Conservation (phyloP, 2,113 vertebrate species). For the Probosciger aterrimus region DNA sequence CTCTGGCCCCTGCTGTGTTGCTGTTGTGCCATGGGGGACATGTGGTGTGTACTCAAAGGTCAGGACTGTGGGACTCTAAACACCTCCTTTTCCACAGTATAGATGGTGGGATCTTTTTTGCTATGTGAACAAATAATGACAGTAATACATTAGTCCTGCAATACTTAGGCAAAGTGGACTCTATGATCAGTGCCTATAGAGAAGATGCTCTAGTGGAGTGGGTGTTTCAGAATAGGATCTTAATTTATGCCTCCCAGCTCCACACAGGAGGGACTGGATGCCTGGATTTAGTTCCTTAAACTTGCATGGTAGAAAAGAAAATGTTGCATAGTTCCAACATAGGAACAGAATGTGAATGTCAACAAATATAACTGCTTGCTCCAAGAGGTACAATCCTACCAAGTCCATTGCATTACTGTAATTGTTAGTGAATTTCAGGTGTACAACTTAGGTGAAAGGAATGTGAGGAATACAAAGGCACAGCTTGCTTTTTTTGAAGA, state of each 20-base stretch:
- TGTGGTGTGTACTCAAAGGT: neutral
- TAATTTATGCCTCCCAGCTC: neutral
- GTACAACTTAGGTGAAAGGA: neutral
- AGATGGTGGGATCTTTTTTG: neutral
- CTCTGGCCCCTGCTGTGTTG: neutral
- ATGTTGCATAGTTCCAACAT: neutral
- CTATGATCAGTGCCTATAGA: rapidly evolving
- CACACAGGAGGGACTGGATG: neutral
- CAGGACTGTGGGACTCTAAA: neutral
- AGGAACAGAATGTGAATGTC: neutral
- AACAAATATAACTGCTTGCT: neutral
- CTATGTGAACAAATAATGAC: neutral
- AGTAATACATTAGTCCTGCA: neutral
- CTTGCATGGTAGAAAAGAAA: neutral
- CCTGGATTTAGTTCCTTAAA: neutral
- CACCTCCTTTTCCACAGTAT: rapidly evolving
- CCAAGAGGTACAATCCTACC: neutral
- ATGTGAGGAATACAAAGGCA: neutral
- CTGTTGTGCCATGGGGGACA: neutral
- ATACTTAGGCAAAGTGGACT: neutral
- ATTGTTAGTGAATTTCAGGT: neutral
- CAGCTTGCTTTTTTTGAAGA: neutral
- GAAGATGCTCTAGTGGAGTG: neutral
- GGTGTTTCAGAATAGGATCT: neutral
- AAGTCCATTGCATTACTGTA: neutral